Conservation (phyloP, 37 sponge, comb jelly and placozoan genomes). For the Tethya wilhelma region DNA sequence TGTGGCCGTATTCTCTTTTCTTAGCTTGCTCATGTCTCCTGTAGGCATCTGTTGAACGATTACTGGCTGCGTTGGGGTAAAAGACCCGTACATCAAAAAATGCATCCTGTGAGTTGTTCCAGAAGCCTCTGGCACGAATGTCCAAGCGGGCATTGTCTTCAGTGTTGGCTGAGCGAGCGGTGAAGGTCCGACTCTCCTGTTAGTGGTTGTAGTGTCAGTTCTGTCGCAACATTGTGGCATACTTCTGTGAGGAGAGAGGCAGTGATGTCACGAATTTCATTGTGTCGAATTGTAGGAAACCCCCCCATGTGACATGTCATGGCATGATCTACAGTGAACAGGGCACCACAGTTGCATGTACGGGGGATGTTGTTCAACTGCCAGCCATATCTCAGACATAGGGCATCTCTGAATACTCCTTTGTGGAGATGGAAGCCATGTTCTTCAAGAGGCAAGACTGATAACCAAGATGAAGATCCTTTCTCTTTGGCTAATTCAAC, state of each 20-base stretch:
- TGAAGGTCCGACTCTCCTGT: background rate
- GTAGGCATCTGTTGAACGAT: conserved; percentile 23
- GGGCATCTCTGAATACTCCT: conserved; percentile 42
- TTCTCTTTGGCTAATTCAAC: conserved; percentile 42
- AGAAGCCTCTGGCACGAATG: conserved; percentile 39
- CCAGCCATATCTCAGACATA: conserved; percentile 41
- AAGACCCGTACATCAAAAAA: conserved; percentile 54
- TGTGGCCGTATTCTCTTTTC: conserved; percentile 13
- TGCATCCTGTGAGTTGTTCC: conserved; percentile 22
- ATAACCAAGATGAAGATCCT: conserved; percentile 32
- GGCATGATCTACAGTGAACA: conserved; percentile 32
- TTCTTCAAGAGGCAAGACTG: conserved; percentile 11
- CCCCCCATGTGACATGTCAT: conserved; percentile 23
- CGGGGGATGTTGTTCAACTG: conserved; percentile 2
- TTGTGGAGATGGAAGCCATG: conserved; percentile 29
- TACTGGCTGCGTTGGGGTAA: conserved; percentile 40
- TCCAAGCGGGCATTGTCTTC: conserved; percentile 32
- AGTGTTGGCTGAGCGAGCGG: too few species aligned
- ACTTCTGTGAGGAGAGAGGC: too few species aligned
- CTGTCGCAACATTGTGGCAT: too few species aligned
- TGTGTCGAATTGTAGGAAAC: too few species aligned
- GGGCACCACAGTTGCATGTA: conserved; percentile 35
- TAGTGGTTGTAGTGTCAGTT: too few species aligned
- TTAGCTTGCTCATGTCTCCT: conserved; percentile 39
- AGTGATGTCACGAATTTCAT: too few species aligned